These are phyloP conservation scores for Hylaeus volcanicus DNA, from an alignment of 1,140 invertebrate genomes.

Conservation along the genomic window DNA sequence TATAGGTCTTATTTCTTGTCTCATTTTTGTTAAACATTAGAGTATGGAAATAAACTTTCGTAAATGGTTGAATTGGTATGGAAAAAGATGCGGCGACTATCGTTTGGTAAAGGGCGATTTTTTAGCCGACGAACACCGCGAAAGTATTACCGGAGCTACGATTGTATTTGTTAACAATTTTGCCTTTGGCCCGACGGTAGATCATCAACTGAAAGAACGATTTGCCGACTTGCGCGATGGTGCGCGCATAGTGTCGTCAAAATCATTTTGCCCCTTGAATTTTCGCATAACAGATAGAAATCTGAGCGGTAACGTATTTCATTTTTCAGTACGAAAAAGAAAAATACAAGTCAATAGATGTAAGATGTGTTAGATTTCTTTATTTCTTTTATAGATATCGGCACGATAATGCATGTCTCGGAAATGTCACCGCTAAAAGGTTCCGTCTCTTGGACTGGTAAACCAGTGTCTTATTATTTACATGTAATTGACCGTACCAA, in stretches of 20 bases:
- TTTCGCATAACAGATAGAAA: slow-evolving; percentile 97
- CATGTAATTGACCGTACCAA: slow-evolving; percentile 98
- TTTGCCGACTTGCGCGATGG: slow-evolving; percentile 98
- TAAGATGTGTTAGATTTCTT: background rate
- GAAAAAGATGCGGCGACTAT: slow-evolving; percentile 95
- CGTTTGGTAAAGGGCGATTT: slow-evolving; percentile 97
- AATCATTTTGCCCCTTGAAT: slow-evolving; percentile 98
- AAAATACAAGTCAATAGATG: background rate
- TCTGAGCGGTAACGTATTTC: slow-evolving; percentile 83
- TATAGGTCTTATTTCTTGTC: background rate
- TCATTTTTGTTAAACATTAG: slow-evolving; percentile 78
- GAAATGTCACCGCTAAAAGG: slow-evolving; percentile 96
- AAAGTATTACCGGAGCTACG: slow-evolving; percentile 94
- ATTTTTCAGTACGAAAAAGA: background rate
- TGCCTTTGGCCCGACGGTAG: slow-evolving; percentile 97
- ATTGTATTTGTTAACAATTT: slow-evolving; percentile 99
- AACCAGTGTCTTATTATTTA: slow-evolving; percentile 98
- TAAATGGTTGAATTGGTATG: slow-evolving; percentile 98
- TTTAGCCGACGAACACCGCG: slow-evolving; percentile 92
- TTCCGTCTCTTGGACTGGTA: slow-evolving; percentile 98
- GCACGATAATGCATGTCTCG: slow-evolving; percentile 98
- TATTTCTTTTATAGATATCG: slow-evolving; percentile 89
- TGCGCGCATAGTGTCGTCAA: slow-evolving; percentile 98
- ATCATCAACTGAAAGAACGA: slow-evolving; percentile 97
- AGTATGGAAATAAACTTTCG: slow-evolving; percentile 94